Evolutionary conservation across 1,140 invertebrate species (phyloP), one percentile per base, ranked within the genome.

Genomic region (Papilio glaucus): DNA sequence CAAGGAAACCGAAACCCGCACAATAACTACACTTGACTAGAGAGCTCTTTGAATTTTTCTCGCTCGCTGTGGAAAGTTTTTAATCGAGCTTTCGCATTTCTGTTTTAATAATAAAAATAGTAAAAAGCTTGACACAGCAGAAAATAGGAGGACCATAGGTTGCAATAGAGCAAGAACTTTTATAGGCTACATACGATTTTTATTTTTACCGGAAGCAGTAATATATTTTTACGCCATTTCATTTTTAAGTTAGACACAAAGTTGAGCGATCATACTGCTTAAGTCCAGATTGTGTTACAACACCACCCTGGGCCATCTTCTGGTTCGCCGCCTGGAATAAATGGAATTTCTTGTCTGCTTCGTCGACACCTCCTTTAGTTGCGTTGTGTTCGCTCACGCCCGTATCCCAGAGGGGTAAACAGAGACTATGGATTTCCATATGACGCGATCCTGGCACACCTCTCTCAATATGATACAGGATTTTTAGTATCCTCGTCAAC

Each of bases 31-130:
- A 67, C 63, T 67, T 24, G 63, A 67, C 38, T 26, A 21, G 18
- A 67, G 18, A 24, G 18, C 63, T 67, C 62, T 38, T 21, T 42
- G 18, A 29, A 67, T 67, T 67, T 42, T 67, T 13, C 63, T 67
- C 38, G 38, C 38, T 49, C n/a, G n/a, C n/a, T 42, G 39, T 67
- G 10, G 7, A 65, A 65, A 67, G 37, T 65, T 65, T 65, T 65
- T 38, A 33, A 38, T 63, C 33, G 61, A 18, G 61, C 37, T 63
- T 15, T 38, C 9, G 15, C 15, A 63, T 38, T 37, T 63, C 61
- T 38, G 13, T 63, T 63, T 37, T 33, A 63, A 18, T 38, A 37
- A 38, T 38, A n/a, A 33, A 63, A 63, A 63, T 39, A 38, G 61
- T 29, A 21, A 21, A 4, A 13, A 60, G 21, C 21, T 60, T 60